A percentile compares a stretch with the other conserved stretches of the same genome.
phyloP scores from a whole-genome alignment of 1,140 invertebrate species.

The Muscidifurax raptorellus region DNA sequence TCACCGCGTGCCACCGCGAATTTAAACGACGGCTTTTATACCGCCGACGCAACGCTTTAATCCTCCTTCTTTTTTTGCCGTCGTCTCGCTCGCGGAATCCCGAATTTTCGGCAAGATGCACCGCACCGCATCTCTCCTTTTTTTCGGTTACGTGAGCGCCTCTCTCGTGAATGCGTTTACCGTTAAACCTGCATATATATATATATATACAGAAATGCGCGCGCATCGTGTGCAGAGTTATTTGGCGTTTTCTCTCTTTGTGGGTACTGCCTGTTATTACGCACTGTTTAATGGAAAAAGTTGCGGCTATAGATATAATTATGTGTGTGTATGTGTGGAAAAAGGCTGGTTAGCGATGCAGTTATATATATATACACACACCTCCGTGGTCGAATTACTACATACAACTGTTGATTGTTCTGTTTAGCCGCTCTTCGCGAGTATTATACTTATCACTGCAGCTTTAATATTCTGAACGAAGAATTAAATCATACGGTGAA shows the following conservation, averaged over 20 bases:
- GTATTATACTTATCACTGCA: no score
- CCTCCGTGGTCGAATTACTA: no score
- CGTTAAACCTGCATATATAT: neutral
- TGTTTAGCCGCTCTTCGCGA: no score
- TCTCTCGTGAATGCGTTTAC: neutral
- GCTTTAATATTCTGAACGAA: no score
- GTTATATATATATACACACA: no score
- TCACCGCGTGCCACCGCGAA: neutral
- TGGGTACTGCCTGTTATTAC: neutral
- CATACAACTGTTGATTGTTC: no score
- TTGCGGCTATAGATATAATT: neutral
- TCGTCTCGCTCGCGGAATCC: slow-evolving; percentile 12
- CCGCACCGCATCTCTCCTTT: neutral
- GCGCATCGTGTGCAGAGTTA: neutral
- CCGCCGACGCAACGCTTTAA: neutral
- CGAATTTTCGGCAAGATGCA: neutral
- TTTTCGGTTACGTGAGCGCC: neutral
- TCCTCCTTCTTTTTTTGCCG: neutral
- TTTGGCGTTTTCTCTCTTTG: neutral
- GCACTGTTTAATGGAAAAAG: neutral
- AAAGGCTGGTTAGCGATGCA: neutral
- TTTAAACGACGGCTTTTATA: slow-evolving; percentile 27
- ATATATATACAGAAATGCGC: no score
- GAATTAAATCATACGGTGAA: no score
- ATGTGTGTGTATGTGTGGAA: neutral